A percentile compares a stretch with the other conserved stretches of the same genome.
phyloP scores from a whole-genome alignment of 2,797 vertebrate genomes.

The Urocyon cinereoargenteus region DNA sequence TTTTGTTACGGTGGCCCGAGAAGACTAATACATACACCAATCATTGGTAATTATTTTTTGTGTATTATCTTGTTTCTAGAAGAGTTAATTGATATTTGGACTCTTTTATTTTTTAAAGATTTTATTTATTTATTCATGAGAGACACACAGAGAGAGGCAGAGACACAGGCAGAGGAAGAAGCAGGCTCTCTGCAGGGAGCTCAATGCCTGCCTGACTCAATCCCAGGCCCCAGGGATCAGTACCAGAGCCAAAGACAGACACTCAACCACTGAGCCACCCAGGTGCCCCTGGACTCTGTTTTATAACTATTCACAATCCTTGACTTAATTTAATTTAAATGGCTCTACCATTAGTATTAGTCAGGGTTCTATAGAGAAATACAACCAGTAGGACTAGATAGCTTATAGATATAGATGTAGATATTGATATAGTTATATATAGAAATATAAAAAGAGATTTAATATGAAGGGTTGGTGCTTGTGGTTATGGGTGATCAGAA shows the following conservation, averaged over 20 bases:
- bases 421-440: background rate
- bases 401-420: background rate
- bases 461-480: background rate
- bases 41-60: background rate
- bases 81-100: background rate
- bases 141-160: no score
- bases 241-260: no score
- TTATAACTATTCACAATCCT: background rate
- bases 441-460: background rate
- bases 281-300: background rate
- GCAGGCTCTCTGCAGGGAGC: no score
- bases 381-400: background rate
- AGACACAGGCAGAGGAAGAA: no score
- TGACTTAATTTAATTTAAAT: slow-evolving; percentile 17
- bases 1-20: background rate
- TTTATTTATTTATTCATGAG: no score
- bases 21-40: background rate
- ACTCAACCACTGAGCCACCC: no score
- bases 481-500: background rate
- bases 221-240: no score
- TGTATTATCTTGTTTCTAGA: background rate
- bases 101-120: background rate
- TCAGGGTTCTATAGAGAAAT: background rate
- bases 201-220: no score
- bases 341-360: background rate